Base-by-base conservation (phyloP, 2,888 invertebrate species). In the Belgica antarctica region DNA sequence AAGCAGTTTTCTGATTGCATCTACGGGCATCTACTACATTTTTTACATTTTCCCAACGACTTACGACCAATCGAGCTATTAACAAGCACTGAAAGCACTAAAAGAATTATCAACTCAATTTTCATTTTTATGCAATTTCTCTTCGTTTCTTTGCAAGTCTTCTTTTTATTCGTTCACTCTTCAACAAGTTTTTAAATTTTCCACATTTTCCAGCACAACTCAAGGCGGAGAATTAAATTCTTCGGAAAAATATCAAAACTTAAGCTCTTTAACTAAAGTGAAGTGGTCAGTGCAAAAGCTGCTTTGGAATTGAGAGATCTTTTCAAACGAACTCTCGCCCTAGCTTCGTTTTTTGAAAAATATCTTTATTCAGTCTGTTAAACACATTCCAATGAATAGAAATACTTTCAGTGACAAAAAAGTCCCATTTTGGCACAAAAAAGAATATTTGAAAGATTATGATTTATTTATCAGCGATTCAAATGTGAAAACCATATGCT, bases 401-500 rank as follows among this genome's bases (percentile, higher is more conserved):
- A 52, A 46, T 46, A n/a, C 46, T 52, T 52, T 5, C 4, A 22
- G 15, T 24, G 19, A 59, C 59, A 27, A 46, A 65, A 34, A 68
- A 57, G 47, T 47, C 19, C n/a, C 24, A 36, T 19, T 63, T 62
- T 12, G 36, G 63, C 63, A 46, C 17, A 15, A 19, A 62, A 65
- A 65, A 62, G 31, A 41, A 41, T 12, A 24, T 34, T 41, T 68
- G 68, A 66, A n/a, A 52, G 66, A 68, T 68, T 68, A 68, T 68
- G 68, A 68, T 68, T 68, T 68, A 68, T 68, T 68, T 68, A 68
- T 68, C 57, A 68, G 57, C 47, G 31, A 57, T 47, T 22, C 27
- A 57, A 57, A 68, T 68, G 68, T 34, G 57, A 68, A 68, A 57
- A 68, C 52, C 68, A 68, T 68, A 68, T 68, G 68, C 52, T 68